These are phyloP conservation scores for Tortricodes alternella DNA, from an alignment of 2,888 invertebrate genomes.

Conservation along the genomic window DNA sequence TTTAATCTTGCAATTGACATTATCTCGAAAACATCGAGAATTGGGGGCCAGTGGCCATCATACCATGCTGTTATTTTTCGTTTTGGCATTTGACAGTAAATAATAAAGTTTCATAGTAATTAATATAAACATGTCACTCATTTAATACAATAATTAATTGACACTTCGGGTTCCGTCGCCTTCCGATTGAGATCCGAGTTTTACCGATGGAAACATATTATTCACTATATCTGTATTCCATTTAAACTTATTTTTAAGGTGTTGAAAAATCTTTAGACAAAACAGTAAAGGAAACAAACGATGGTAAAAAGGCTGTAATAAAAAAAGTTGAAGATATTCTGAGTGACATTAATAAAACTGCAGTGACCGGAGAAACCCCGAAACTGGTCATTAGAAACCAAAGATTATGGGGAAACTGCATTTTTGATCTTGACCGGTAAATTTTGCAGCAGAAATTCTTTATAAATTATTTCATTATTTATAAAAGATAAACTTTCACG, in stretches of 20 bases:
- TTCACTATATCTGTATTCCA: conserved; percentile 15
- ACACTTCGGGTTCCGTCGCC: too few species aligned
- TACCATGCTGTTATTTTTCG: too few species aligned
- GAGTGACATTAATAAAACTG: conserved; percentile 62
- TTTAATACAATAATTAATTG: too few species aligned
- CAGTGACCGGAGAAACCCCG: conserved; percentile 59
- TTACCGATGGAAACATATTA: too few species aligned
- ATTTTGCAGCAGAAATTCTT: conserved; percentile 46
- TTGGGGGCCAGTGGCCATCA: too few species aligned
- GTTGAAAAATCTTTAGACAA: conserved; percentile 39
- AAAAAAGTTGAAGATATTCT: conserved; percentile 74
- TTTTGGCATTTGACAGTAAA: too few species aligned
- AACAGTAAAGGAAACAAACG: conserved; percentile 47
- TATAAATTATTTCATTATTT: neutral
- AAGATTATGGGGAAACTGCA: conserved; percentile 77
- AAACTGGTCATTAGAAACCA: conserved; percentile 71
- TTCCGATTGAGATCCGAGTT: too few species aligned
- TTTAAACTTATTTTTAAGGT: conserved; percentile 33
- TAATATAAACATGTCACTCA: too few species aligned
- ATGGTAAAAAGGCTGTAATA: conserved; percentile 51
- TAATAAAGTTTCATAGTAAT: too few species aligned
- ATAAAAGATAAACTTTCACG: too few species aligned
- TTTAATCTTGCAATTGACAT: too few species aligned
- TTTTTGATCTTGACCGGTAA: conserved; percentile 78
- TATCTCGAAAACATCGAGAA: too few species aligned